Conservation (phyloP, 2,797 vertebrate genomes). For the Semaprochilodus insignis region DNA sequence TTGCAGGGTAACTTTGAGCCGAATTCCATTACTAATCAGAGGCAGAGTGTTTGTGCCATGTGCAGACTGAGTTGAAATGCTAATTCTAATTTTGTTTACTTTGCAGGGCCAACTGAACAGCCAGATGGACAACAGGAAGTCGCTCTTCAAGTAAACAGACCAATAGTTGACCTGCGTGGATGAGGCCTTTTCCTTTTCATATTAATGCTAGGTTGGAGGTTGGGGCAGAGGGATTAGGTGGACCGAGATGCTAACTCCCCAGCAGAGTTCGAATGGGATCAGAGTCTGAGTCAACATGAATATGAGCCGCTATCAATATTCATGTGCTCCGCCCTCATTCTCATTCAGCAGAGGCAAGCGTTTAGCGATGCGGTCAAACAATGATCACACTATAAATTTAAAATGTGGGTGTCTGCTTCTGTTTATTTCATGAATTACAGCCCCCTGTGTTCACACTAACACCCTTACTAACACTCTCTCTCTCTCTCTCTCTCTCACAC, state of each 20-base stretch:
- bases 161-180: slow-evolving; percentile 53
- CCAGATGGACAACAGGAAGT: slow-evolving; percentile 57
- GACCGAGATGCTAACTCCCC: slow-evolving; percentile 10
- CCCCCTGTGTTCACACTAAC: slow-evolving; percentile 41
- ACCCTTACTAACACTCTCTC: not conserved
- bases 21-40: slow-evolving; percentile 61
- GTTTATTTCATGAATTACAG: slow-evolving; percentile 71
- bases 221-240: slow-evolving; percentile 9
- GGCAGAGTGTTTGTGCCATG: slow-evolving; percentile 46
- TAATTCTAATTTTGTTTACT: slow-evolving; percentile 66
- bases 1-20: slow-evolving; percentile 7
- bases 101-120: slow-evolving; percentile 52
- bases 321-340: slow-evolving; percentile 64
- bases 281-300: slow-evolving; percentile 69
- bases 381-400: slow-evolving; percentile 70
- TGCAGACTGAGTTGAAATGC: slow-evolving; percentile 61
- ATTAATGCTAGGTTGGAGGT: slow-evolving; percentile 36
- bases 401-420: slow-evolving; percentile 56
- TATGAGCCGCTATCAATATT: slow-evolving; percentile 69
- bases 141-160: slow-evolving; percentile 40
- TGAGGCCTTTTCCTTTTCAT: slow-evolving; percentile 51
- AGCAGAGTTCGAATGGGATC: slow-evolving; percentile 62
- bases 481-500: not conserved
- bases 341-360: slow-evolving; percentile 63
- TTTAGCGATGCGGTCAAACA: slow-evolving; percentile 72